Base-by-base conservation (phyloP, 2,797 vertebrate species). In the Ceyx erithaca region DNA sequence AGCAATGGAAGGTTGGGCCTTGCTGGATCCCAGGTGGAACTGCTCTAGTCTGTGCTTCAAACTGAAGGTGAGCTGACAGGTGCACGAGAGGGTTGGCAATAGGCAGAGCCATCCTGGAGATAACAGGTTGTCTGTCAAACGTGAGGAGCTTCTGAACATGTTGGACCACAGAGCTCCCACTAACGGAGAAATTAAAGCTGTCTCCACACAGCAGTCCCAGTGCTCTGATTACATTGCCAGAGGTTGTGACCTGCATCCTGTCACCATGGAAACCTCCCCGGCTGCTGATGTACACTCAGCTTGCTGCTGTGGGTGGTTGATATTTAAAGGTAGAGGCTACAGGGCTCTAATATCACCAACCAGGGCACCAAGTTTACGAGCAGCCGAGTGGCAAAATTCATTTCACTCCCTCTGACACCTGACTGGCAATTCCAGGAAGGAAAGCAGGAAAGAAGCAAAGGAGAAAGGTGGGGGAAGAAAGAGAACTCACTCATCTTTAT, bases 261-360 rank as follows among this genome's bases (percentile, higher is more conserved):
- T 98, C 96, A 92, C 98, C 97, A 98, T 98, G 97, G 98, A 97
- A 98, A 98, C 98, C 95, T 90, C 95, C 97, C 94, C 79, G 77
- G 96, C 97, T 97, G 97, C 97, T 80, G 97, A 93, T 92, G 95
- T 95, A 75, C 93, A 80, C 95, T 66, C 95, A 93, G 94, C 89
- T 96, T 95, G 94, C 95, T 97, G 96, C 94, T 92, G 95, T 94
- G 92, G 97, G 97, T 89, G 96, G 97, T 84, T 97, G 96, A 97
- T 97, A 97, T 97, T 97, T 96, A 97, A 98, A 98, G 97, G 97
- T 96, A 95, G 96, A 93, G 90, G 92, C 90, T 88, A 71, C 33
- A 69, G 89, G 0, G 35, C 64, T 75, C 80, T 43, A 69, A 79
- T 87, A 87, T 35, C 5, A 2, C 45, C 70, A 88, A 87, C 85